phyloP scores from a whole-genome alignment of 2,888 invertebrate species.

The Theretra japonica region DNA sequence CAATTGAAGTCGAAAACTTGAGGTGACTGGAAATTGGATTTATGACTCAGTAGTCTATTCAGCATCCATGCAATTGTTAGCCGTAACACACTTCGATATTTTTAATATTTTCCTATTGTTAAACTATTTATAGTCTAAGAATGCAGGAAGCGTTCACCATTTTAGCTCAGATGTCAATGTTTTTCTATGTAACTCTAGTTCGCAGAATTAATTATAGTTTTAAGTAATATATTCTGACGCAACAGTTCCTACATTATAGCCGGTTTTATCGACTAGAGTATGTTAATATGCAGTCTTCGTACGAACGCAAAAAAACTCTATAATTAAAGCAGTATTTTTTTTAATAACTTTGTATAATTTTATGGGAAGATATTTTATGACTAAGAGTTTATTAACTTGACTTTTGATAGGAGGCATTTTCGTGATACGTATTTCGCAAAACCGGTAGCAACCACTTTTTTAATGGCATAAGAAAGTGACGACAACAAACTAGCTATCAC shows the following conservation, averaged over 20 bases:
- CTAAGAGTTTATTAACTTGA: no score
- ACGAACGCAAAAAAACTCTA: background rate
- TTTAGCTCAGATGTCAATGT: background rate
- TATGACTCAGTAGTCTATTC: no score
- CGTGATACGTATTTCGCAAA: no score
- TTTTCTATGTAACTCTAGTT: background rate
- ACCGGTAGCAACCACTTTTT: no score
- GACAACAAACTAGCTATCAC: no score
- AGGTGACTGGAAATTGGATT: no score
- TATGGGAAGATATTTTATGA: no score
- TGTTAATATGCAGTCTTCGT: background rate
- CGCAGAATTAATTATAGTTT: background rate
- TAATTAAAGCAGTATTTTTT: background rate
- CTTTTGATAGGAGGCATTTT: no score
- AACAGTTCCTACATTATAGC: background rate
- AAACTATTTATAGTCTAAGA: background rate
- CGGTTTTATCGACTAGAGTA: background rate
- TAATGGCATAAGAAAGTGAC: no score
- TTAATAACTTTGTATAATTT: background rate
- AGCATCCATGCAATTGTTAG: no score
- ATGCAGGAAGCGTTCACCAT: background rate
- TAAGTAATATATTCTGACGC: constrained; percentile 1
- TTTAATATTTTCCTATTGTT: background rate
- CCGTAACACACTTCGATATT: background rate
- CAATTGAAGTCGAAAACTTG: no score